These are phyloP conservation scores for Takifugu rubripes DNA, from an alignment of 2,797 vertebrate genomes.

Conservation along the genomic window DNA sequence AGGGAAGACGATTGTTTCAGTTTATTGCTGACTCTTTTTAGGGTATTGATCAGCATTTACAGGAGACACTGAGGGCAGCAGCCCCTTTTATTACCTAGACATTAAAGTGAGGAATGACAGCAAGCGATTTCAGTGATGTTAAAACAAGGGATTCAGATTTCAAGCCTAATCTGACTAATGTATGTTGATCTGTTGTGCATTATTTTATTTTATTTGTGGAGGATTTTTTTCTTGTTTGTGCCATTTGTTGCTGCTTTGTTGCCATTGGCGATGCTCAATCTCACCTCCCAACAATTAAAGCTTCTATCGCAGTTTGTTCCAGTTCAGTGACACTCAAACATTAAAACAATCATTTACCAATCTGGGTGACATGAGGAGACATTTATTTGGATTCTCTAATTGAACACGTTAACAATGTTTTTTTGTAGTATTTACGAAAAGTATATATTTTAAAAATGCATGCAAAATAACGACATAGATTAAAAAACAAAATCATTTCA, in stretches of 20 bases:
- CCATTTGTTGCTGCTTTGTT: constrained; percentile 8
- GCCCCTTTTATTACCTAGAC: too few relatives aligned
- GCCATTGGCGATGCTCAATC: neutral
- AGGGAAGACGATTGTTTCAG: too few relatives aligned
- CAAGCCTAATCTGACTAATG: neutral
- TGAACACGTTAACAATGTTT: too few relatives aligned
- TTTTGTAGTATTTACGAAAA: too few relatives aligned
- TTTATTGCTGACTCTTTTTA: too few relatives aligned
- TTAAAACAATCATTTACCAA: neutral
- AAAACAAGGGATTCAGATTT: neutral
- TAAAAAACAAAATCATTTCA: too few relatives aligned
- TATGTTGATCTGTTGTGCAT: neutral
- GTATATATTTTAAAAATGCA: too few relatives aligned
- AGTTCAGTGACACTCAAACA: neutral
- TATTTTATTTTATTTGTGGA: neutral
- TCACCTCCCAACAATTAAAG: neutral
- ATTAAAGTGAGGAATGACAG: neutral
- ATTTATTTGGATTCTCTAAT: too few relatives aligned
- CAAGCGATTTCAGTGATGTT: neutral
- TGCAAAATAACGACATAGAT: too few relatives aligned
- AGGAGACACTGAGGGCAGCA: too few relatives aligned
- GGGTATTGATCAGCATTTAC: too few relatives aligned
- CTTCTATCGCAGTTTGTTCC: neutral
- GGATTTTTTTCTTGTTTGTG: constrained; percentile 14
- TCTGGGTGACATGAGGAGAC: too few relatives aligned